A percentile compares a stretch with the other conserved stretches of the same genome.
phyloP scores from a whole-genome alignment of 2,888 invertebrate genomes.

The Mimachlamys varia region DNA sequence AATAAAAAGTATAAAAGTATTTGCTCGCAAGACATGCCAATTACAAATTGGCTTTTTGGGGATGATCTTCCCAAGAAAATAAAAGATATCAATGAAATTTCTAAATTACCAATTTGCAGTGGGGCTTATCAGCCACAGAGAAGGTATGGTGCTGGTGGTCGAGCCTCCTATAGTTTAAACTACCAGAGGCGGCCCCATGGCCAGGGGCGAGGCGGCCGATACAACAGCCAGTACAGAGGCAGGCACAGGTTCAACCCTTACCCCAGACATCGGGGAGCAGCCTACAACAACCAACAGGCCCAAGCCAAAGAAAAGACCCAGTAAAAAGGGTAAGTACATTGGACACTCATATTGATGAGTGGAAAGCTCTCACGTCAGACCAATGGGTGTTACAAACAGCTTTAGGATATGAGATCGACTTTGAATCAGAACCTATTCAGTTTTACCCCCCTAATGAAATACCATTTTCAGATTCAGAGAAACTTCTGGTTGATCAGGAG shows the following conservation, averaged over 20 bases:
- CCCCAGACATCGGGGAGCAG: background rate
- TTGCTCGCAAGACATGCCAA: background rate
- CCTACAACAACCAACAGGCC: no score
- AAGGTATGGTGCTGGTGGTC: no score
- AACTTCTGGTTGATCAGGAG: slow-evolving; percentile 23
- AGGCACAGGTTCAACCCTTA: background rate
- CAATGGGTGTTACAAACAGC: slow-evolving; percentile 43
- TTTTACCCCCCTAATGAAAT: slow-evolving; percentile 36
- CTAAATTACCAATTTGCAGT: background rate
- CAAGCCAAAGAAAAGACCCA: no score
- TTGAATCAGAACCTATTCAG: slow-evolving; percentile 37
- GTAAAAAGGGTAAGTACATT: background rate
- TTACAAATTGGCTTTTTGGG: background rate
- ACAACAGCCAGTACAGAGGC: background rate
- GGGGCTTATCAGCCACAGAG: no score
- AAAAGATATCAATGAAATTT: background rate
- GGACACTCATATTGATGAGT: background rate
- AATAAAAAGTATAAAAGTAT: background rate
- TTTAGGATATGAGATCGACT: slow-evolving; percentile 45
- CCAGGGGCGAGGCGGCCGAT: background rate
- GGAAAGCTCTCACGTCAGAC: slow-evolving; percentile 43
- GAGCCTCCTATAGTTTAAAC: background rate
- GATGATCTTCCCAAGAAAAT: background rate
- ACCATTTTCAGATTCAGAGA: slow-evolving; percentile 16
- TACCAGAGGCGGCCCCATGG: background rate